Evolutionary conservation across 2,888 invertebrate species (phyloP), one percentile per base, ranked within the genome.

Genomic region (Diloba caeruleocephala): DNA sequence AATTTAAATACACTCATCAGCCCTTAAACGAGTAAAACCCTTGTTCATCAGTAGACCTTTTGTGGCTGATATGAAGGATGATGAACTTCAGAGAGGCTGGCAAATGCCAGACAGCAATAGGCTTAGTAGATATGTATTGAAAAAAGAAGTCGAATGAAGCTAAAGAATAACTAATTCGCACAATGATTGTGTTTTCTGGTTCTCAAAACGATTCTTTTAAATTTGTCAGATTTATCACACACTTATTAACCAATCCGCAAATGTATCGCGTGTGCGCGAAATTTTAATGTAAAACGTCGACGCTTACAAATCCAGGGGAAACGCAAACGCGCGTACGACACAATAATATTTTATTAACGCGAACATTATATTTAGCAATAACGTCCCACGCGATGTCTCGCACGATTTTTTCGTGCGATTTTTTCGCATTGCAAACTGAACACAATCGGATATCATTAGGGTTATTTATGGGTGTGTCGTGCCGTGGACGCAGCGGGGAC

Each of bases 361-460:
- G 23, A 48, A 59, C 63, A 59, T 72, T 63, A 71, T 67, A 57
- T 71, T 69, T 52, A 60, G 66, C 58, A 59, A 65, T 71, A 69
- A 64, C 55, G 21, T 7, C 21, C 21, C 21, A 21, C n/a, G n/a
- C n/a, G n/a, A n/a, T n/a, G 59, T 65, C 42, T 41, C 31, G 33
- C 29, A 19, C 63, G 65, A 68, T 61, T 62, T 7, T 76, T 72
- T 55, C 69, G 53, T 37, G 29, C 51, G 64, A 56, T 60, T 76
- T 78, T 78, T 76, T 68, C 66, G 61, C 68, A 71, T 68, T 69
- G 78, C 80, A 77, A 81, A 79, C 74, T 64, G 83, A 81, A 82
- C 84, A 84, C 86, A 87, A 87, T 86, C 87, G 87, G 87, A 85
- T 86, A 88, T 91, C 91, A 89, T 91, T 90, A 91, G 86, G 74